Evolutionary conservation across 2,888 invertebrate genomes (phyloP), one percentile per base, ranked within the genome.

Genomic region (Athrips mouffetella): DNA sequence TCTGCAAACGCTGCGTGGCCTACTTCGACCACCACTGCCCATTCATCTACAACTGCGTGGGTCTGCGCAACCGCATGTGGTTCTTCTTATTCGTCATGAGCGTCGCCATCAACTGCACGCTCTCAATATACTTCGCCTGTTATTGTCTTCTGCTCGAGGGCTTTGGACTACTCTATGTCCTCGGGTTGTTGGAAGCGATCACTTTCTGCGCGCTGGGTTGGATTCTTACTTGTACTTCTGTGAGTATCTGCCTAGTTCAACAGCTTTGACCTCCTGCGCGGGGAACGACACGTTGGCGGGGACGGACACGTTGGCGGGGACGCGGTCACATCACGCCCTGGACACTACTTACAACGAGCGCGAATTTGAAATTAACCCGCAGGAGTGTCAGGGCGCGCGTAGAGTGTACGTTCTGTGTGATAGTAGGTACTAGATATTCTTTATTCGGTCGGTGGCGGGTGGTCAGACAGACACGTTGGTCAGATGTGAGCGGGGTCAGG

Each of bases 1-100:
- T 96, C 47, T 98, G 97, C 83, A 96, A 97, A 73, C 91, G 96
- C 49, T 96, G 96, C 70, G 94, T 96, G 2, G 92, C 93, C 0
- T 96, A 96, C 74, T 97, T 97, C 70, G 97, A 98, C 75, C 97
- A 98, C 80, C 97, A 98, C 75, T 98, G 98, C 73, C 97, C 97
- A 0, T 98, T 97, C 73, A 96, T 98, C 63, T 96, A 97, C 81
- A 98, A 98, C 76, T 98, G 98, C 76, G 96, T 98, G 13, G 98
- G 98, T 1, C 89, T 97, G 30, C 91, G 94, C 52, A 98, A 98
- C 82, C 92, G 97, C 67, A 95, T 96, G 90, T 97, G 97, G 96
- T 97, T 97, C 87, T 95, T 96, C 74, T 80, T 96, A 48, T 97
- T 97, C 74, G 95, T 96, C 1, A 91, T 95, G 89, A 94, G 95